A percentile compares a stretch with the other conserved stretches of the same genome.
Evolutionary conservation across 2,113 vertebrate genomes (phyloP).

Genomic region (Equus przewalskii): DNA sequence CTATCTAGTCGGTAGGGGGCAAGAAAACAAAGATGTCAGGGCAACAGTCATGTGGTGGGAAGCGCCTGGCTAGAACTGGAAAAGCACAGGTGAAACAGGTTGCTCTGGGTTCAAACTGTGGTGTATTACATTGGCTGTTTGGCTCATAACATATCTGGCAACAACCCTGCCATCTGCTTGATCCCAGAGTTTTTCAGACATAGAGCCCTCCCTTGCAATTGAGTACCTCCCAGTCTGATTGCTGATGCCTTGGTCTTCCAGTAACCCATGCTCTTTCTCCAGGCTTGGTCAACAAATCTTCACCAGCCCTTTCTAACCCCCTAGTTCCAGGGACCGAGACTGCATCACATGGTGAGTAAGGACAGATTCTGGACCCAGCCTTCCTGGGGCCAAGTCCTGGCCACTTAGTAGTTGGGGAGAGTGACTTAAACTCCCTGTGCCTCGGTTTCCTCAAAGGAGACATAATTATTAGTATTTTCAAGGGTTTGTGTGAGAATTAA

Average conservation of each 20-base stretch:
- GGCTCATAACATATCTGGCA: background rate
- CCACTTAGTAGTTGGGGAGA: background rate
- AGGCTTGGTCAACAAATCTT: background rate
- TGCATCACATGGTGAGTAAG: background rate
- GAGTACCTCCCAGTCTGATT: background rate
- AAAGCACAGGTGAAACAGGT: background rate
- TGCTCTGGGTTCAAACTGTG: background rate
- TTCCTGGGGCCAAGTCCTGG: background rate
- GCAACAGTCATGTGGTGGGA: background rate
- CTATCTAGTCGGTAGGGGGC: background rate
- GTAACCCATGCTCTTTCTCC: background rate
- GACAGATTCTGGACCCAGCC: background rate
- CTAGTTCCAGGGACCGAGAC: background rate
- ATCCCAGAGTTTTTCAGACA: background rate
- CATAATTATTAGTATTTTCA: constrained; percentile 18
- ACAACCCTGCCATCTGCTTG: background rate
- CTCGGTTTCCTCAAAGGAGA: background rate
- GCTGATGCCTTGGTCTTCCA: background rate
- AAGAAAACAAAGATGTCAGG: background rate
- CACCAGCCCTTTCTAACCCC: background rate
- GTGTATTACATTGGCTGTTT: background rate
- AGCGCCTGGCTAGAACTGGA: background rate
- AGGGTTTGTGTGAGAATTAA: background rate
- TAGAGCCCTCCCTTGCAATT: background rate
- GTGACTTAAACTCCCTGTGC: background rate